A percentile compares a stretch with the other conserved stretches of the same genome.
phyloP scores from a whole-genome alignment of 1,140 invertebrate genomes.

The Dufourea novaeangliae region DNA sequence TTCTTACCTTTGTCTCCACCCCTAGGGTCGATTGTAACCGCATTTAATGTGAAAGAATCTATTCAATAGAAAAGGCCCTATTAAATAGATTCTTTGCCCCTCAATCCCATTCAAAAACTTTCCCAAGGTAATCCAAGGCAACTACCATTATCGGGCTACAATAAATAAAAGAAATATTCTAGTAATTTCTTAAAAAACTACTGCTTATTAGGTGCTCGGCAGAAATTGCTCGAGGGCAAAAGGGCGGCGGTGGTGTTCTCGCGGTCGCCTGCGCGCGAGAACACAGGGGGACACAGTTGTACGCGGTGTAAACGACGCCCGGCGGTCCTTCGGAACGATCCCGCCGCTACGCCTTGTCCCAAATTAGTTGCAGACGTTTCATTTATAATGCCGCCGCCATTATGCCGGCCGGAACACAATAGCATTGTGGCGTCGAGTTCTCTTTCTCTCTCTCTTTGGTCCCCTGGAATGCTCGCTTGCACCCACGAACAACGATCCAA shows the following conservation, averaged over 20 bases:
- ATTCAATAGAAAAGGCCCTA: too few relatives aligned
- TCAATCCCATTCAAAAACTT: too few relatives aligned
- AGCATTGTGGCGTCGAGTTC: slow-evolving; percentile 69
- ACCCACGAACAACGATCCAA: slow-evolving; percentile 64
- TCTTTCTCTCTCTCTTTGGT: slow-evolving; percentile 51
- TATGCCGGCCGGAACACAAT: slow-evolving; percentile 72
- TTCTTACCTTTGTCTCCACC: too few relatives aligned
- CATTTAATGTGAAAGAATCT: too few relatives aligned
- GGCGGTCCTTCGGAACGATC: slow-evolving; percentile 44
- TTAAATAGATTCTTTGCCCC: too few relatives aligned
- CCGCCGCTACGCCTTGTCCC: slow-evolving; percentile 68
- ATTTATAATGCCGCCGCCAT: slow-evolving; percentile 78
- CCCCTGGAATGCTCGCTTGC: slow-evolving; percentile 8
- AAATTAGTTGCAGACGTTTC: slow-evolving; percentile 80
- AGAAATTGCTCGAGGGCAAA: background rate
- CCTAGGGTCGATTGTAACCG: too few relatives aligned
- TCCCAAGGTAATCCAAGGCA: background rate
- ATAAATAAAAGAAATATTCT: too few relatives aligned
- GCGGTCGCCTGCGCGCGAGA: background rate
- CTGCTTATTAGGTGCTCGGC: background rate
- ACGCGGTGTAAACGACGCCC: slow-evolving; percentile 51
- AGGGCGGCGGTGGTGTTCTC: slow-evolving; percentile 6
- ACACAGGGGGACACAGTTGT: slow-evolving; percentile 18
- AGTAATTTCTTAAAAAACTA: background rate
- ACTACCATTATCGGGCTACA: background rate